Percentiles rank a stretch among this genome's conserved stretches.
Evolutionary conservation across 1,140 invertebrate species (phyloP).

Genomic region (Drosophila rufa): DNA sequence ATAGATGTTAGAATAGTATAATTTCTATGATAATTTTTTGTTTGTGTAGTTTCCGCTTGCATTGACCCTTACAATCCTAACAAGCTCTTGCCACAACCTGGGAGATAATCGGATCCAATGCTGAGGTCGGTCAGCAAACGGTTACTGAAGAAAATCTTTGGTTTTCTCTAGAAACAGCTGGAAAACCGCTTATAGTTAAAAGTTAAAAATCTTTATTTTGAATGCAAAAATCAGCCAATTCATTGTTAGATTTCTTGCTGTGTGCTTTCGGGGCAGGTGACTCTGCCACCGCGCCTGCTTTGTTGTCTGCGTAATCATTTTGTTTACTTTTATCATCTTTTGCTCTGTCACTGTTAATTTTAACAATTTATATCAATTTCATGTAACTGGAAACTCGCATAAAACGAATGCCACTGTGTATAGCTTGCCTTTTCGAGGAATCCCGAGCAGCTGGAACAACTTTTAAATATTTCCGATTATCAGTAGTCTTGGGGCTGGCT

Average conservation of each 20-base stretch:
- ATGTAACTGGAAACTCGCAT: constrained; percentile 34
- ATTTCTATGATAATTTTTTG: too few species aligned
- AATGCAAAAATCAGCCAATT: not conserved
- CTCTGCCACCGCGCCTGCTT: constrained; percentile 28
- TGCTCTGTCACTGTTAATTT: constrained; percentile 32
- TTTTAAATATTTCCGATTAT: constrained; percentile 28
- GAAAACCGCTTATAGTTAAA: not conserved
- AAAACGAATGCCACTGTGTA: not conserved
- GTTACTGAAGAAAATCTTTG: not conserved
- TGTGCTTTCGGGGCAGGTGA: constrained; percentile 21
- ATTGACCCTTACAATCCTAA: too few species aligned
- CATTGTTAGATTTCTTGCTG: constrained; percentile 20
- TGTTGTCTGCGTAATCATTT: constrained; percentile 79
- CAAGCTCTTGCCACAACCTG: too few species aligned
- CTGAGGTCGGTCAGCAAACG: too few species aligned
- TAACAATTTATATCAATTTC: constrained; percentile 56
- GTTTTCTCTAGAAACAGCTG: not conserved
- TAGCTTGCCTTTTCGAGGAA: constrained; percentile 1
- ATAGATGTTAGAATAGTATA: too few species aligned
- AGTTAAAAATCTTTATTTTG: not conserved
- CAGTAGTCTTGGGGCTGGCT: constrained; percentile 12
- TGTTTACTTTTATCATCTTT: constrained; percentile 68
- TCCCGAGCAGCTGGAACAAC: constrained; percentile 15
- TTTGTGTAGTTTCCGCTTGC: too few species aligned
- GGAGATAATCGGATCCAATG: too few species aligned